These are phyloP conservation scores for Luehdorfia chinensis DNA, from an alignment of 1,140 invertebrate genomes.

Conservation along the genomic window DNA sequence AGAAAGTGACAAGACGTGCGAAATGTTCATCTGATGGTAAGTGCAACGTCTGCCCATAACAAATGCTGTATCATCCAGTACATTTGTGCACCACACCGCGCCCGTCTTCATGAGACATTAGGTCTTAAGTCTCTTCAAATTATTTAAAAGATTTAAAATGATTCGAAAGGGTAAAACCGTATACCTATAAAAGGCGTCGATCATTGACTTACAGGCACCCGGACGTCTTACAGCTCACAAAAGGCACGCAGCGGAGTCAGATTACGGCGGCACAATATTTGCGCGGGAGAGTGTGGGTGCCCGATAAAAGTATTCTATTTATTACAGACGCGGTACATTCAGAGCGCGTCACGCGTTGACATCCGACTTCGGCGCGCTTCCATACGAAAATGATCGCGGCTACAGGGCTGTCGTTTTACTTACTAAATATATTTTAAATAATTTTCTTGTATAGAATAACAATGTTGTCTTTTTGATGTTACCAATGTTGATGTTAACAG, in stretches of 20 bases:
- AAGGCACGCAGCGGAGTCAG: slow-evolving; percentile 25
- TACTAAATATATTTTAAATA: no score
- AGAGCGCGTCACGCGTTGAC: slow-evolving; percentile 68
- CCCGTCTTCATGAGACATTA: no score
- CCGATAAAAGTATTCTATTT: slow-evolving; percentile 72
- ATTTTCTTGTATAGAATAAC: no score
- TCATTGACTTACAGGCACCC: slow-evolving; percentile 9
- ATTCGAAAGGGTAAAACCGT: slow-evolving; percentile 7
- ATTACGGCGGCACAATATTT: slow-evolving; percentile 60
- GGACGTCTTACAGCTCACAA: slow-evolving; percentile 13
- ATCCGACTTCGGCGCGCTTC: slow-evolving; percentile 44
- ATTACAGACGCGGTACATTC: slow-evolving; percentile 58
- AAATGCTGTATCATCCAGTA: no score
- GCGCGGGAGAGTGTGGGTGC: slow-evolving; percentile 51
- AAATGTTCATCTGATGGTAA: no score
- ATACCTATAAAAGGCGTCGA: slow-evolving; percentile 9
- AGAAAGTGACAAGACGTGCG: no score
- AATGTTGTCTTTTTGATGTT: no score
- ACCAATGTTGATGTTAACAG: no score
- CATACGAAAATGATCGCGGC: slow-evolving; percentile 33
- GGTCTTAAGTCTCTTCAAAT: no score
- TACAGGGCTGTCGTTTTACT: slow-evolving; percentile 28
- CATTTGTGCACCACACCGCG: no score
- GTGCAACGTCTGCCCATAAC: no score
- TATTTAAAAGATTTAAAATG: background rate